These are phyloP conservation scores for Distichodus sexfasciatus DNA, from an alignment of 2,797 vertebrate genomes.

Conservation along the genomic window DNA sequence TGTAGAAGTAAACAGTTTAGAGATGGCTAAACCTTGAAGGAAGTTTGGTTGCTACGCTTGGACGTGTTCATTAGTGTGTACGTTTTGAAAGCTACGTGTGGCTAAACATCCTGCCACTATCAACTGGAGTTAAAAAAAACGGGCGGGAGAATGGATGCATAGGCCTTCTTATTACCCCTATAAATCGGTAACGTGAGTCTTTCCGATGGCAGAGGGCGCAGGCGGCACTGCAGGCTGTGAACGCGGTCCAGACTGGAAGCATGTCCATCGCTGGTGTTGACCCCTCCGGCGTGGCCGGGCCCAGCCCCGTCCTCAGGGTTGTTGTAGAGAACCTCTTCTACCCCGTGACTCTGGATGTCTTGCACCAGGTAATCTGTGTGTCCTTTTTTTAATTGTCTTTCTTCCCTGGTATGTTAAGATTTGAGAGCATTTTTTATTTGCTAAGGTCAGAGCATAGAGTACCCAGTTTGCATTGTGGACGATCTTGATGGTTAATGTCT, in stretches of 20 bases:
- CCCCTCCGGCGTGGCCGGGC: constrained; percentile 63
- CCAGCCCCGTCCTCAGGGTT: constrained; percentile 89
- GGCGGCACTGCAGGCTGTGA: constrained; percentile 89
- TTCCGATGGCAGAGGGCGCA: constrained; percentile 81
- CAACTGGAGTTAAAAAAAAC: too few species aligned
- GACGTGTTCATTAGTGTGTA: not conserved
- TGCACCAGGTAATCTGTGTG: constrained; percentile 91
- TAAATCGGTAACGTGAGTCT: not conserved
- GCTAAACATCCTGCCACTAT: not conserved
- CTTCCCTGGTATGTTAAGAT: too few species aligned
- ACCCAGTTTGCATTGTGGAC: not conserved
- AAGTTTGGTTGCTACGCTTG: not conserved
- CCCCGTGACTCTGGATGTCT: constrained; percentile 89
- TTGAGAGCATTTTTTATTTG: not conserved
- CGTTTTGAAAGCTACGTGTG: not conserved
- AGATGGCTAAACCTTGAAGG: not conserved
- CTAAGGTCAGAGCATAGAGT: too few species aligned
- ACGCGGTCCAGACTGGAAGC: constrained; percentile 78
- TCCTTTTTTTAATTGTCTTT: too few species aligned
- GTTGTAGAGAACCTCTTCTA: constrained; percentile 97
- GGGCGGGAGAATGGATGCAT: too few species aligned
- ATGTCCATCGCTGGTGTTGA: constrained; percentile 73
- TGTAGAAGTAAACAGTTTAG: constrained; percentile 16
- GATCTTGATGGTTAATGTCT: not conserved
- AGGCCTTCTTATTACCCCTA: not conserved